phyloP scores from a whole-genome alignment of 2,888 invertebrate species.

The Drosophila lacicola region DNA sequence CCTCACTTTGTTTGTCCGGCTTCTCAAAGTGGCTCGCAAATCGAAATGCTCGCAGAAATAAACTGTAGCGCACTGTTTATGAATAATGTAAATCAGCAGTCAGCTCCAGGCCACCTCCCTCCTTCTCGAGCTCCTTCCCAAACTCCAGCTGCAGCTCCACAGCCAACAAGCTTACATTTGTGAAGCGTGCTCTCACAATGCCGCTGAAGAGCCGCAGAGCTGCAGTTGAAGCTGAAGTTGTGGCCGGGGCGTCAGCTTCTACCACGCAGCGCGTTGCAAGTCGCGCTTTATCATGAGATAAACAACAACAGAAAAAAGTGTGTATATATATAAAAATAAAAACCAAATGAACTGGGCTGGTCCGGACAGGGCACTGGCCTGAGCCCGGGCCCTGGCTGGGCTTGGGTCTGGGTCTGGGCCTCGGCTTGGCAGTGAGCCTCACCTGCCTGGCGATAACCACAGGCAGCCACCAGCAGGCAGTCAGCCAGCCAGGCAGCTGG shows the following conservation, averaged over 20 bases:
- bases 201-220: slow-evolving; percentile 38
- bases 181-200: slow-evolving; percentile 73
- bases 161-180: slow-evolving; percentile 40
- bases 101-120: slow-evolving; percentile 23
- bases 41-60: slow-evolving; percentile 43
- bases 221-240: slow-evolving; percentile 29
- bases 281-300: slow-evolving; percentile 80
- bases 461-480: slow-evolving; percentile 48
- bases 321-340: slow-evolving; percentile 1
- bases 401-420: slow-evolving; percentile 12
- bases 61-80: slow-evolving; percentile 63
- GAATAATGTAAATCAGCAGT: slow-evolving; percentile 70
- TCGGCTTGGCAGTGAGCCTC: slow-evolving; percentile 44
- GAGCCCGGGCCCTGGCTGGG: slow-evolving; percentile 11
- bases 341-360: slow-evolving; percentile 26
- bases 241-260: slow-evolving; percentile 56
- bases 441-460: slow-evolving; percentile 70
- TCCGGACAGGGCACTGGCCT: slow-evolving; percentile 27
- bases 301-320: slow-evolving; percentile 37
- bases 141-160: neutral
- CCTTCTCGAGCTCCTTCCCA: slow-evolving; percentile 7
- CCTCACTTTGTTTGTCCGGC: neutral
- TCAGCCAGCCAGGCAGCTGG: slow-evolving; percentile 28
- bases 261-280: slow-evolving; percentile 77
- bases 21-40: neutral